Evolutionary conservation across 2,113 vertebrate genomes (phyloP), one percentile per base, ranked within the genome.

Genomic region (Sinocyclocheilus anophthalmus): DNA sequence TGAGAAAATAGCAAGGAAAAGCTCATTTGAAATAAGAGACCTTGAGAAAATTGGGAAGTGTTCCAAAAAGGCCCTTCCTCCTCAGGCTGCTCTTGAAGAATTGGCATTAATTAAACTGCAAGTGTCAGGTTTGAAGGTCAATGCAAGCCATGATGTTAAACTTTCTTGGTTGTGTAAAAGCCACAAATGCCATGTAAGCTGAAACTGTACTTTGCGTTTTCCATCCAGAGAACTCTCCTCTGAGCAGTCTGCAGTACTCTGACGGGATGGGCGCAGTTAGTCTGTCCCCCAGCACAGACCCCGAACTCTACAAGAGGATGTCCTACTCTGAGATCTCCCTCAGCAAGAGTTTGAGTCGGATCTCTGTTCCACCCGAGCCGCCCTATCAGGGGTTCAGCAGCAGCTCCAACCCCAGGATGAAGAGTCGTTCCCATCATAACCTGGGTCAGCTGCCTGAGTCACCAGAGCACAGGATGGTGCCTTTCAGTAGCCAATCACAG

Each of bases 361-460:
- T 95, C n/a, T 83, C 95, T 30, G 83, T 92, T 93, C 88, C 90
- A 7, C 90, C 93, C 55, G 96, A 96, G 88, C 94, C 92, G 0
- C 93, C 94, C 69, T 96, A 95, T 92, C 91, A 94, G 39, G 89
- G 92, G 0, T 97, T 97, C 95, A 96, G 96, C 91, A 93, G 96
- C 88, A 92, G 92, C 87, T 94, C 97, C 87, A 96, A 95, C 70
- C 95, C 97, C 48, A 95, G 93, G 75, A 90, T 95, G 85, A 96
- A 97, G 92, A 99, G 97, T 93, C 97, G 97, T 92, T 99, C 98
- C 0, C 97, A 97, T 91, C 97, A 99, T 0, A 97, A 99, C 91
- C 95, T 99, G 73, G 96, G 95, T 61, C 97, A 97, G 90, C 93
- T 96, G 88, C 95, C 95, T 0, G 95, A 96, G 93, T 95, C 93